A percentile compares a stretch with the other conserved stretches of the same genome.
Evolutionary conservation across 1,140 invertebrate genomes (phyloP).

Genomic region (Caerostris extrusa): DNA sequence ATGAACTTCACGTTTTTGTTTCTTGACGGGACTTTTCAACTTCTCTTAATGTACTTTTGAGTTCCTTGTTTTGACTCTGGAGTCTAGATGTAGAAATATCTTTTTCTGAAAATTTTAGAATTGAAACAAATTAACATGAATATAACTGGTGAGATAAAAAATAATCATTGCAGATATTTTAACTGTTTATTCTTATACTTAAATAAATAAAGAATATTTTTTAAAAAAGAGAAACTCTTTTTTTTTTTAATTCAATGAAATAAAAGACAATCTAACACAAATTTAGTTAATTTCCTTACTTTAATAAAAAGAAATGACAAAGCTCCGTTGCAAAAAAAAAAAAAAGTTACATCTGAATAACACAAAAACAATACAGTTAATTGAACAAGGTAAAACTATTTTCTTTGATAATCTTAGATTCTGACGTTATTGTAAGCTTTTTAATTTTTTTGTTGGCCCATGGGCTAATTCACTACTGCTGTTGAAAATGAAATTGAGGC

Average conservation of each 20-base stretch:
- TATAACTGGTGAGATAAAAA: neutral
- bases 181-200: neutral
- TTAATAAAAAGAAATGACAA: no score
- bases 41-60: slow-evolving; percentile 8
- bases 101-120: neutral
- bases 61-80: slow-evolving; percentile 12
- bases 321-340: no score
- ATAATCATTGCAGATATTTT: neutral
- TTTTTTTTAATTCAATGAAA: neutral
- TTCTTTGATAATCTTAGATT: no score
- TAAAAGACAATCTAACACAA: no score
- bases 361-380: no score
- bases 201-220: neutral
- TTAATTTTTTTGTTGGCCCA: no score
- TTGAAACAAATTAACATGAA: neutral
- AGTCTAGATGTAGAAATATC: neutral
- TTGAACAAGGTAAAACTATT: no score
- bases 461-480: no score
- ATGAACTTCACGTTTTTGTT: slow-evolving; percentile 17
- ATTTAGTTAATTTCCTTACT: no score
- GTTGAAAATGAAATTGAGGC: no score
- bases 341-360: no score
- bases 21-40: slow-evolving; percentile 41
- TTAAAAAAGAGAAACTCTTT: neutral
- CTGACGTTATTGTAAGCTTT: no score